Base-by-base conservation (phyloP, 2,888 invertebrate genomes). In the Cheilosia vulpina region DNA sequence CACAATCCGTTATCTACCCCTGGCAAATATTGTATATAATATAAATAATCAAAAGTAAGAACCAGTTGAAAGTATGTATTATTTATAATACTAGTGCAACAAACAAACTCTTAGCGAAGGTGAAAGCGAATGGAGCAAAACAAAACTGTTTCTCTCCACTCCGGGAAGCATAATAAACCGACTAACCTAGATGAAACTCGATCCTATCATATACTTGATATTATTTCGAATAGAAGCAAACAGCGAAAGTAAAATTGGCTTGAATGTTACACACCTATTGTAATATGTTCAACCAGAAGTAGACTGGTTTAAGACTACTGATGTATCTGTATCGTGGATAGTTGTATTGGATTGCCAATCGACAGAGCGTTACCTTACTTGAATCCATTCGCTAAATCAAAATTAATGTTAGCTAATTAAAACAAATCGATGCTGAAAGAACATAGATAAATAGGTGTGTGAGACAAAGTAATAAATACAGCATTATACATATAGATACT, bases 191-290 rank as follows among this genome's bases (percentile, higher is more conserved):
- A 52, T 52, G 50, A 52, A 52, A 52, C 50, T 21, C 1, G 50
- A 52, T 52, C 24, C 50, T 50, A 52, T 24, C 50, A 52, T 52
- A 52, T 24, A 52, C 50, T 21, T 52, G 50, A 52, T 52, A 52
- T 24, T 13, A 19, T 19, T 50, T 11, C 24, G 50, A 21, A 3
- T n/a, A 47, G 45, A 47, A 47, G 45, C n/a, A 5, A 6, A 45
- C 7, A 45, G 17, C 45, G 45, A 45, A 47, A 47, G 45, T 47
- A 19, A 47, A 47, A 47, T 17, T 7, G 9, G n/a, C 7, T 38
- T 47, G 17, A 47, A n/a, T 47, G 45, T 6, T 47, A 11, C 45
- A 17, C 45, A 7, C 9, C 45, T 47, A 47, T 19, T 17, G 17
- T 7, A n/a, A 19, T 47, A 17, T 9, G 45, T 19, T 17, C 17